phyloP scores from a whole-genome alignment of 1,140 invertebrate genomes.

The Delia radicum region DNA sequence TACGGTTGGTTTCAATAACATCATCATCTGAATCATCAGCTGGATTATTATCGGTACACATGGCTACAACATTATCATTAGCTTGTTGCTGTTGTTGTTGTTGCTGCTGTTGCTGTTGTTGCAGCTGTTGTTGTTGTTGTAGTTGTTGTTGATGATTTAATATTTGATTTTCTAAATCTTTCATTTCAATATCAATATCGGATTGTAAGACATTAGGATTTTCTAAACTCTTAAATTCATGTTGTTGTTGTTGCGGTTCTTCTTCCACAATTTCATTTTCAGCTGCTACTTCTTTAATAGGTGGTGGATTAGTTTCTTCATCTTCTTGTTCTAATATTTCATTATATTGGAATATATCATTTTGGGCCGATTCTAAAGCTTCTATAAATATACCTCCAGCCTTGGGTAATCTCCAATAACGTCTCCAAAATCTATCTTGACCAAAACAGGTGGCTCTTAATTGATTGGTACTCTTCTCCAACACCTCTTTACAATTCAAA shows the following conservation, averaged over 20 bases:
- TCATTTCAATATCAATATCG: neutral
- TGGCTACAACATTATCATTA: slow-evolving; percentile 20
- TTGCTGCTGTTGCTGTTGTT: neutral
- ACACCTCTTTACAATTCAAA: slow-evolving; percentile 74
- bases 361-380: slow-evolving; percentile 85
- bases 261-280: neutral
- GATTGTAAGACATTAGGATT: neutral
- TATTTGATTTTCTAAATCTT: neutral
- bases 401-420: slow-evolving; percentile 90
- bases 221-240: slow-evolving; percentile 3
- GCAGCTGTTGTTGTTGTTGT: too few species aligned
- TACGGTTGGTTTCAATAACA: slow-evolving; percentile 48
- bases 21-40: slow-evolving; percentile 34
- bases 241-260: neutral
- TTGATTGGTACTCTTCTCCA: slow-evolving; percentile 76
- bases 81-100: neutral
- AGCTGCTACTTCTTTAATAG: too few species aligned
- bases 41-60: slow-evolving; percentile 40
- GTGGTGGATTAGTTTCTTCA: too few species aligned
- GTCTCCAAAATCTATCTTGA: slow-evolving; percentile 88
- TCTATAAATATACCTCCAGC: slow-evolving; percentile 89
- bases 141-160: too few species aligned
- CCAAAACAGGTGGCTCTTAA: slow-evolving; percentile 84
- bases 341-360: slow-evolving; percentile 67
- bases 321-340: slow-evolving; percentile 61